phyloP scores from a whole-genome alignment of 2,113 vertebrate genomes.

The Crotalus tigris region DNA sequence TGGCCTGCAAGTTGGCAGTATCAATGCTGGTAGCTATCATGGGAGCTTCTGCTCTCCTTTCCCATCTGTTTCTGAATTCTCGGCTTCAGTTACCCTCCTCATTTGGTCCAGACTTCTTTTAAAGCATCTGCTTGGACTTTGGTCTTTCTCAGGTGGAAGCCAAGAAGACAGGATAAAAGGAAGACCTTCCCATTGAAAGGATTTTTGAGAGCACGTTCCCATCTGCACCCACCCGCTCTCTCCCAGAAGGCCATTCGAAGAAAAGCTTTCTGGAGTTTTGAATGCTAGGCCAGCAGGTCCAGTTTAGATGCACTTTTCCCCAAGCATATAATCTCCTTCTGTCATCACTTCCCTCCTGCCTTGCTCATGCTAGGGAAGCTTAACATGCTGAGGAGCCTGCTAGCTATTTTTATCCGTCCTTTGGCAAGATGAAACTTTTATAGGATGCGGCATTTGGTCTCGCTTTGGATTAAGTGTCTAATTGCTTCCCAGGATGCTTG shows the following conservation, averaged over 20 bases:
- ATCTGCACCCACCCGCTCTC: conserved; percentile 25
- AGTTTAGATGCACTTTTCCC: conserved; percentile 44
- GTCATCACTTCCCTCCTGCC: conserved; percentile 33
- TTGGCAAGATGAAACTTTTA: conserved; percentile 5
- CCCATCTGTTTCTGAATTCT: conserved; percentile 49
- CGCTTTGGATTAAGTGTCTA: conserved; percentile 9
- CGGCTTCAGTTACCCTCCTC: conserved; percentile 42
- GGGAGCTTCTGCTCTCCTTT: conserved; percentile 42
- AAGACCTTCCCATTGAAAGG: conserved; percentile 12
- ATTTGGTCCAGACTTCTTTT: conserved; percentile 35
- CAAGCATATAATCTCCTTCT: conserved; percentile 46
- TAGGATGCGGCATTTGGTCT: conserved; percentile 1
- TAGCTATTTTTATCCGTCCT: conserved; percentile 35
- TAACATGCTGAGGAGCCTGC: conserved; percentile 23
- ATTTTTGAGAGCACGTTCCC: conserved; percentile 11
- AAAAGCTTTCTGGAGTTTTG: conserved; percentile 22
- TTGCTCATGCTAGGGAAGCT: conserved; percentile 32
- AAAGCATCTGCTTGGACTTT: conserved; percentile 50
- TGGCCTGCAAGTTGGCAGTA: conserved; percentile 51
- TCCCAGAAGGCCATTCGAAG: background rate
- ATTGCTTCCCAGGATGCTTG: background rate
- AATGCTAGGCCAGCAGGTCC: conserved; percentile 66
- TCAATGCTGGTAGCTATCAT: conserved; percentile 33
- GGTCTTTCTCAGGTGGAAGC: conserved; percentile 47
- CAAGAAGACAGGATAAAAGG: conserved; percentile 7